These are phyloP conservation scores for Galaxea fascicularis DNA, from an alignment of 92 coral and sea anemone species.

Conservation along the genomic window DNA sequence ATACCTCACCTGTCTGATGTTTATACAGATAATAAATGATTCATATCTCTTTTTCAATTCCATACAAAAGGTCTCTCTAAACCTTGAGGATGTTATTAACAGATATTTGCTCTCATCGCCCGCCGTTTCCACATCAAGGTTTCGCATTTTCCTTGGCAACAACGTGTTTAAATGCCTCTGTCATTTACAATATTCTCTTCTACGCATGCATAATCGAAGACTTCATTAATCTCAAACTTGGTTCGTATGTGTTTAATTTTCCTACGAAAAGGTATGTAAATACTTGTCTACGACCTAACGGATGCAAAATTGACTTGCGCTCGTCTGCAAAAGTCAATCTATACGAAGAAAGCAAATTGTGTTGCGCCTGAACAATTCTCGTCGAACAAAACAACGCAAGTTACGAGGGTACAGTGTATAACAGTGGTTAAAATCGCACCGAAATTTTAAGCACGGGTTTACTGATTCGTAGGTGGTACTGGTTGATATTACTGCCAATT, in stretches of 20 bases:
- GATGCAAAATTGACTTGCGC: neutral
- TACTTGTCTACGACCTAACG: neutral
- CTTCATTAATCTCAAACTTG: constrained; percentile 5
- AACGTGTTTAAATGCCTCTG: constrained; percentile 13
- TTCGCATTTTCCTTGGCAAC: constrained; percentile 29
- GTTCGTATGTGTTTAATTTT: neutral
- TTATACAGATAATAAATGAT: constrained; percentile 28
- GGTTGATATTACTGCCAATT: neutral
- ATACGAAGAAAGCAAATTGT: neutral
- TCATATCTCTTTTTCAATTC: neutral
- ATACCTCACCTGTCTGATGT: constrained; percentile 29
- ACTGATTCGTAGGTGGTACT: neutral
- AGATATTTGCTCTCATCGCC: neutral
- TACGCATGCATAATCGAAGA: neutral
- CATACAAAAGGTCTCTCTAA: neutral
- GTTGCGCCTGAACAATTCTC: neutral
- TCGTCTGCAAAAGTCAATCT: neutral
- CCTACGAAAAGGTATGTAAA: neutral
- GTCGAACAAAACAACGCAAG: neutral
- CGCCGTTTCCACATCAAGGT: neutral
- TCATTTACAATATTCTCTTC: constrained; percentile 15
- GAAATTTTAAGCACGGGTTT: neutral
- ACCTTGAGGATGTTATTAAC: constrained; percentile 8
- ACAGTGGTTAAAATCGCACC: too few relatives aligned
- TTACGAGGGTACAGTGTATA: too few relatives aligned